Conservation (phyloP, 2,113 vertebrate species). For the Oncorhynchus masou region DNA sequence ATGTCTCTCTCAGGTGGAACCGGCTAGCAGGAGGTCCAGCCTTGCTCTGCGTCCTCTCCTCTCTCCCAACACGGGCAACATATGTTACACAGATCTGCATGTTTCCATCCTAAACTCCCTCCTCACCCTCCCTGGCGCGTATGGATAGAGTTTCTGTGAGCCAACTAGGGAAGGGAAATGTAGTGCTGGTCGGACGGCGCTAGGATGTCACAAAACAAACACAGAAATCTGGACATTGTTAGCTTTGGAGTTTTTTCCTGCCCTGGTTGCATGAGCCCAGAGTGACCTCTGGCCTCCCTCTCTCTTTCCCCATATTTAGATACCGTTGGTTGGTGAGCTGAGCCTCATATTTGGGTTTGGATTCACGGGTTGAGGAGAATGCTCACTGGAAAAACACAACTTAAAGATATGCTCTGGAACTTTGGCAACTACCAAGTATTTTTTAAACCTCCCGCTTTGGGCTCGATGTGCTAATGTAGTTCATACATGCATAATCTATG, state of each 20-base stretch:
- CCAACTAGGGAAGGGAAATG: slow-evolving; percentile 82
- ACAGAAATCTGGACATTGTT: slow-evolving; percentile 82
- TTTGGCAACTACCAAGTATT: no score
- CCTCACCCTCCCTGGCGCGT: slow-evolving; percentile 17
- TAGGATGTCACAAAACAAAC: slow-evolving; percentile 70
- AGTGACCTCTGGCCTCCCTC: not conserved
- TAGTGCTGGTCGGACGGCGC: slow-evolving; percentile 76
- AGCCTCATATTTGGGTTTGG: not conserved
- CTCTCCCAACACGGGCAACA: slow-evolving; percentile 63
- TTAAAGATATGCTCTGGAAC: no score
- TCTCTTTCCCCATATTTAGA: not conserved
- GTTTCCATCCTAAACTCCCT: slow-evolving; percentile 66
- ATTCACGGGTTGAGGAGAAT: not conserved
- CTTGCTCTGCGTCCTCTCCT: not conserved
- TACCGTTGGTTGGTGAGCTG: not conserved
- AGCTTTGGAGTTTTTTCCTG: slow-evolving; percentile 63
- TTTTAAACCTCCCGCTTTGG: no score
- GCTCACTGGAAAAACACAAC: not conserved
- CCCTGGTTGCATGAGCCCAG: slow-evolving; percentile 13
- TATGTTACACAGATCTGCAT: slow-evolving; percentile 91
- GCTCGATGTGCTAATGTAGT: no score
- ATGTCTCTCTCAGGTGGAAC: slow-evolving; percentile 48
- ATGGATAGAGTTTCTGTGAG: slow-evolving; percentile 80
- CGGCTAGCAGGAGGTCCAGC: not conserved
- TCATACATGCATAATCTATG: no score